These are phyloP conservation scores for Drosophila dives DNA, from an alignment of 2,888 invertebrate genomes.

Conservation along the genomic window DNA sequence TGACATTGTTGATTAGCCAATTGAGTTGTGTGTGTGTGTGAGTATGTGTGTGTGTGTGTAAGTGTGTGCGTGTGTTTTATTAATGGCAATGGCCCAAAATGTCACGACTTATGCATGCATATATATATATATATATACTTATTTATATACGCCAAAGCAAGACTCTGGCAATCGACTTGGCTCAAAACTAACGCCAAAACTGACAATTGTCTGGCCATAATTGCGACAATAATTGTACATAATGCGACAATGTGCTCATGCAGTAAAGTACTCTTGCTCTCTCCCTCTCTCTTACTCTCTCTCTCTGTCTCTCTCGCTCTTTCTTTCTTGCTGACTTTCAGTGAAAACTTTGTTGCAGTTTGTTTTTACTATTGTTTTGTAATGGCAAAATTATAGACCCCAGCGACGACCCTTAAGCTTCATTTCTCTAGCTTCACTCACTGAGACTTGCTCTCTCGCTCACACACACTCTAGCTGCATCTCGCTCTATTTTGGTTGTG, in stretches of 20 bases:
- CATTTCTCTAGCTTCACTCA: constrained; percentile 49
- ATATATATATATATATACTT: not conserved
- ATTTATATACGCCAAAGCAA: constrained; percentile 21
- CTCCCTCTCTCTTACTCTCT: constrained; percentile 9
- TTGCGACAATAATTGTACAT: constrained; percentile 85
- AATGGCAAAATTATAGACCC: constrained; percentile 81
- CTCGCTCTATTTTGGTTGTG: constrained; percentile 5
- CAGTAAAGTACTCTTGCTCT: constrained; percentile 51
- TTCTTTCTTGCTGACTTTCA: constrained; percentile 11
- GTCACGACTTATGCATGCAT: constrained; percentile 38
- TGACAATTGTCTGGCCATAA: constrained; percentile 82
- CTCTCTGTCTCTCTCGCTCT: constrained; percentile 8
- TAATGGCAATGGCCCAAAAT: constrained; percentile 63
- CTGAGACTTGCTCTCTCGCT: constrained; percentile 5
- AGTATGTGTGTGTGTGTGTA: not conserved
- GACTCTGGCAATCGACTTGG: constrained; percentile 49
- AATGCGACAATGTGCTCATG: constrained; percentile 82
- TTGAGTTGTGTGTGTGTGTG: constrained; percentile 1
- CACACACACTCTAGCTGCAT: not conserved
- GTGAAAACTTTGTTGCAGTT: constrained; percentile 72
- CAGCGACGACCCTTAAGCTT: constrained; percentile 70
- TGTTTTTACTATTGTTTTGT: constrained; percentile 79
- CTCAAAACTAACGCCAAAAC: constrained; percentile 68
- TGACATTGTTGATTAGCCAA: constrained; percentile 55
- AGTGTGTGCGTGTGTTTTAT: constrained; percentile 38